Conservation (phyloP, 2,113 vertebrate species). For the Misgurnus anguillicaudatus region DNA sequence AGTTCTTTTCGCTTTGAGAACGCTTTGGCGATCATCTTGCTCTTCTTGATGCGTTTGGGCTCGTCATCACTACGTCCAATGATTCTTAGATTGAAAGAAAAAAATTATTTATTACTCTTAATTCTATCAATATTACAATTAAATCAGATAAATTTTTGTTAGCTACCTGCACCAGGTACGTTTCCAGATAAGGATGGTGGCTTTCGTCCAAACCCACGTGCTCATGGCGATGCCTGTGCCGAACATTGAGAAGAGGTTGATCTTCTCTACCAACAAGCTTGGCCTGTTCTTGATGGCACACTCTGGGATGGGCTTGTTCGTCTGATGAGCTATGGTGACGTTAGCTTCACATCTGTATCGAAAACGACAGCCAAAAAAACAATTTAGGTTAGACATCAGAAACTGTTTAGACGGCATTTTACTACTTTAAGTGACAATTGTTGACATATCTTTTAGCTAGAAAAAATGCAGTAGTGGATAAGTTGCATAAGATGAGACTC, state of each 20-base stretch:
- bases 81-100: constrained; percentile 73
- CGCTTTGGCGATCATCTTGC: constrained; percentile 99
- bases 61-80: constrained; percentile 91
- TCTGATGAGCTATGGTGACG: constrained; percentile 92
- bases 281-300: constrained; percentile 97
- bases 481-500: constrained; percentile 62
- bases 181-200: constrained; percentile 97
- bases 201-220: constrained; percentile 99
- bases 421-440: too few relatives aligned
- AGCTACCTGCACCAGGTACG: constrained; percentile 94
- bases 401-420: too few relatives aligned
- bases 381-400: neutral
- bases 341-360: constrained; percentile 90
- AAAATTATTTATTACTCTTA: neutral
- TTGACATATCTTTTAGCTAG: too few relatives aligned
- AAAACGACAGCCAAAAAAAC: neutral
- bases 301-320: constrained; percentile 92
- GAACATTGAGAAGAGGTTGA: constrained; percentile 99
- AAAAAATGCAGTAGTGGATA: neutral
- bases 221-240: constrained; percentile 97
- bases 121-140: neutral
- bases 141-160: neutral
- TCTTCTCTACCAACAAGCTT: constrained; percentile 95
- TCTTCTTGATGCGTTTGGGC: constrained; percentile 97
- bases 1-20: constrained; percentile 95